These are phyloP conservation scores for Drosophila mulleri DNA, from an alignment of 2,888 invertebrate species.

Conservation along the genomic window DNA sequence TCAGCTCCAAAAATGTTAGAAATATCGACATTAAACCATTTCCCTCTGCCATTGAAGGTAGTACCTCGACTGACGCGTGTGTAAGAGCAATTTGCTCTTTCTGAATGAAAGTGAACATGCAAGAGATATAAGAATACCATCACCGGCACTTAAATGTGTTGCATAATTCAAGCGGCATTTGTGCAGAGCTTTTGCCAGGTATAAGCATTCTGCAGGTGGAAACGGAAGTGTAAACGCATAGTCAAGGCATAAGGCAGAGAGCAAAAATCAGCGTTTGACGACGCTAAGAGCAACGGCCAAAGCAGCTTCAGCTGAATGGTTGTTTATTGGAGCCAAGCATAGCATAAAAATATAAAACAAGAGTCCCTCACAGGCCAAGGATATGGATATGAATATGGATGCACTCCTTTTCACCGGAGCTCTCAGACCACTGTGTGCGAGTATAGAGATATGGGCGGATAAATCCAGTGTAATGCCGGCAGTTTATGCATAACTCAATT, in stretches of 20 bases:
- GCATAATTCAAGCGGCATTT: conserved; percentile 74
- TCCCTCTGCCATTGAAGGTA: no score
- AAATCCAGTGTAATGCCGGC: conserved; percentile 36
- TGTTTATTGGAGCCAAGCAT: conserved; percentile 53
- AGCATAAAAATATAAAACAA: conserved; percentile 19
- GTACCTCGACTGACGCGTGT: no score
- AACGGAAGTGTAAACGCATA: conserved; percentile 64
- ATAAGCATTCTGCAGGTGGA: conserved; percentile 38
- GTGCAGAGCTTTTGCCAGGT: conserved; percentile 67
- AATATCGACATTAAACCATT: no score
- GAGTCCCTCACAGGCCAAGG: conserved; percentile 1
- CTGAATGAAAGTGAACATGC: conserved; percentile 14
- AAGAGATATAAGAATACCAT: conserved; percentile 45
- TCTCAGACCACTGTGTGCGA: conserved; percentile 20
- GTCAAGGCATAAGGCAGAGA: conserved; percentile 24
- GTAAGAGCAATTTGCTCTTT: neutral
- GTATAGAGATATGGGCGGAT: neutral
- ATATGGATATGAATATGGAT: conserved; percentile 19
- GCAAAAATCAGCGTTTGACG: conserved; percentile 43
- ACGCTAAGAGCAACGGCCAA: conserved; percentile 23
- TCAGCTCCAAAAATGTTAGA: no score
- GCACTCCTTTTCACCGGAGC: conserved; percentile 18
- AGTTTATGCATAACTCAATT: conserved; percentile 61
- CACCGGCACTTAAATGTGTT: conserved; percentile 72
- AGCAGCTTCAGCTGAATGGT: conserved; percentile 27